Evolutionary conservation across 2,797 vertebrate genomes (phyloP).

Genomic region (Phylloscopus collybita): DNA sequence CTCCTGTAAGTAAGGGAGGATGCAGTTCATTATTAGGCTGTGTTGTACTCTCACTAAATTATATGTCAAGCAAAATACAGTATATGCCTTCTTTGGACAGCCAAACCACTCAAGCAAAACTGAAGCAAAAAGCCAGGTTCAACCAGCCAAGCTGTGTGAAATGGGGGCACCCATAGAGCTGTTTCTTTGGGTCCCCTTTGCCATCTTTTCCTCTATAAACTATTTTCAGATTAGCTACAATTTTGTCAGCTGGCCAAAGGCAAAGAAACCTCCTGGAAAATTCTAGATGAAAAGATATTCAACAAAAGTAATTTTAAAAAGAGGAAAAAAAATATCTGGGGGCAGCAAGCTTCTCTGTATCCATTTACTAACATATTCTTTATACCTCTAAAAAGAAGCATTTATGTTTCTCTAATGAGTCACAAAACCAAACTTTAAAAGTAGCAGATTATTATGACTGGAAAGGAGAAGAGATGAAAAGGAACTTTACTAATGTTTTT

Average conservation of each 20-base stretch:
- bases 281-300: neutral
- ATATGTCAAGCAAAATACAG: slow-evolving; percentile 17
- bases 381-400: neutral
- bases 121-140: neutral
- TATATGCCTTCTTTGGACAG: neutral
- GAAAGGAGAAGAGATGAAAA: neutral
- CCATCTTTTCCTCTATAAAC: neutral
- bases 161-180: neutral
- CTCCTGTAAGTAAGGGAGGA: neutral
- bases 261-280: neutral
- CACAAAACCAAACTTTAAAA: neutral
- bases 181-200: neutral
- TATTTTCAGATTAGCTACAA: slow-evolving; percentile 46
- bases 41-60: neutral
- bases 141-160: neutral
- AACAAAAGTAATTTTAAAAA: neutral
- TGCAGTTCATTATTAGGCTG: neutral
- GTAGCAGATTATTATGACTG: neutral
- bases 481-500: neutral
- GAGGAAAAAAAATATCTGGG: neutral
- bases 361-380: neutral
- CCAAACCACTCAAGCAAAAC: neutral
- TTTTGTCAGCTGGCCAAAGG: neutral
- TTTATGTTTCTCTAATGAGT: neutral
- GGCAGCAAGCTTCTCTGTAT: neutral